Percentiles rank a stretch among this genome's conserved stretches.
phyloP scores from a whole-genome alignment of 2,888 invertebrate species.

The Oithona nana region DNA sequence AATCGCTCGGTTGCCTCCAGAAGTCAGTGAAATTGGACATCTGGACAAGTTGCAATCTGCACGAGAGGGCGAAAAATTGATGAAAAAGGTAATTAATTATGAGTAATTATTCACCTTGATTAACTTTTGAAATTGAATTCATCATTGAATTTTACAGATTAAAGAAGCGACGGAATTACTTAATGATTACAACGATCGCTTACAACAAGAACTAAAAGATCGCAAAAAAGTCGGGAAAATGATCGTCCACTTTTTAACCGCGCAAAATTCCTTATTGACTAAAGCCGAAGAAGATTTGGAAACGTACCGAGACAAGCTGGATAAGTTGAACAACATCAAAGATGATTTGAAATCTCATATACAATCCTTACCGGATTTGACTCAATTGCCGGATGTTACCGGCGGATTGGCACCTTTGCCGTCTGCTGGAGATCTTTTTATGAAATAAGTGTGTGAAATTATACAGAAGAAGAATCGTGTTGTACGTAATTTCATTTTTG shows the following conservation, averaged over 20 bases:
- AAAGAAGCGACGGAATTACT: slow-evolving; percentile 69
- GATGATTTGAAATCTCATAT: slow-evolving; percentile 80
- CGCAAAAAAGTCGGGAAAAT: slow-evolving; percentile 63
- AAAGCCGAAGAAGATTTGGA: slow-evolving; percentile 37
- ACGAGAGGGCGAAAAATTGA: slow-evolving; percentile 17
- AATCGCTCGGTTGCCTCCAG: slow-evolving; percentile 79
- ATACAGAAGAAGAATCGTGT: no score
- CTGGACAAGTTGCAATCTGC: slow-evolving; percentile 52
- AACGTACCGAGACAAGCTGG: slow-evolving; percentile 78
- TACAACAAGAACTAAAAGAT: slow-evolving; percentile 67
- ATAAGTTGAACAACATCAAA: slow-evolving; percentile 64
- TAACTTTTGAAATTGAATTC: neutral
- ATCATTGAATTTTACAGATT: slow-evolving; percentile 39
- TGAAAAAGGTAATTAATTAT: slow-evolving; percentile 12
- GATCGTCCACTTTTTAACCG: slow-evolving; percentile 66
- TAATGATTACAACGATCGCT: slow-evolving; percentile 68
- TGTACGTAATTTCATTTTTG: no score
- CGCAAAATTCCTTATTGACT: slow-evolving; percentile 61
- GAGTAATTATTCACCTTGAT: neutral
- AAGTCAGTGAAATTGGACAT: slow-evolving; percentile 75
- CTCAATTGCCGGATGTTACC: slow-evolving; percentile 73
- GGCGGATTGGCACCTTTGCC: slow-evolving; percentile 81
- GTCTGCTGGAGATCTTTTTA: slow-evolving; percentile 85
- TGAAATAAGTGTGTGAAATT: no score
- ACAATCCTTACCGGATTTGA: slow-evolving; percentile 78